These are phyloP conservation scores for Lypha dubia DNA, from an alignment of 2,888 invertebrate genomes.

Conservation along the genomic window DNA sequence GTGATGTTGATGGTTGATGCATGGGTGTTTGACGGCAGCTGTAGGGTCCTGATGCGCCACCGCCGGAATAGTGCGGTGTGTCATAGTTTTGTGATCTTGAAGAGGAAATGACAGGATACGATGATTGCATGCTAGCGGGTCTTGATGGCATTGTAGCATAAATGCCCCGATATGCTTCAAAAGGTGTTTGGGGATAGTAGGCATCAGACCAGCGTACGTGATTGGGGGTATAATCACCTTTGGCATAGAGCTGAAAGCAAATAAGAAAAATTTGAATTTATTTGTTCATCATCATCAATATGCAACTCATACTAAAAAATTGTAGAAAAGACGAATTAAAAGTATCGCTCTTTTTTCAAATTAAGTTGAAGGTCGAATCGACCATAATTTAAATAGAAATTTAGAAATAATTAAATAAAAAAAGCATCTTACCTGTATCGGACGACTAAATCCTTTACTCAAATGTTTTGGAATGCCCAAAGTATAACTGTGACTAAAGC, in stretches of 20 bases:
- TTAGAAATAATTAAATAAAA: no score
- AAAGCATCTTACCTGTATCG: constrained; percentile 85
- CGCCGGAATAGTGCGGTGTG: constrained; percentile 80
- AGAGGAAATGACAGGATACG: constrained; percentile 78
- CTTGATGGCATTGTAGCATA: constrained; percentile 85
- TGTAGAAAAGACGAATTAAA: no score
- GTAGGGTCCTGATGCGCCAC: constrained; percentile 81
- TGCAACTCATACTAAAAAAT: no score
- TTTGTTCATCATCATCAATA: background rate
- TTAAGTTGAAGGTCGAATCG: no score
- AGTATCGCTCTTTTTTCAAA: no score
- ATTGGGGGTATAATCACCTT: constrained; percentile 86
- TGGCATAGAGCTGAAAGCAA: constrained; percentile 84
- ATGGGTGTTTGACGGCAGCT: constrained; percentile 83
- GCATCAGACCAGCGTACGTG: constrained; percentile 87
- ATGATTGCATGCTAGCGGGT: constrained; percentile 73
- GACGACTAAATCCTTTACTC: constrained; percentile 94
- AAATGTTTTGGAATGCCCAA: constrained; percentile 92
- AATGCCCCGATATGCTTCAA: constrained; percentile 85
- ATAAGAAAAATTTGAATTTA: background rate
- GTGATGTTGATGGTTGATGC: constrained; percentile 81
- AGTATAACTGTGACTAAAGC: constrained; percentile 94
- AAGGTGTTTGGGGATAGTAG: constrained; percentile 86
- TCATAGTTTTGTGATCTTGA: constrained; percentile 81
- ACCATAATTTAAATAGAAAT: no score